Base-by-base conservation (phyloP, 2,888 invertebrate genomes). In the Pomacea canaliculata region DNA sequence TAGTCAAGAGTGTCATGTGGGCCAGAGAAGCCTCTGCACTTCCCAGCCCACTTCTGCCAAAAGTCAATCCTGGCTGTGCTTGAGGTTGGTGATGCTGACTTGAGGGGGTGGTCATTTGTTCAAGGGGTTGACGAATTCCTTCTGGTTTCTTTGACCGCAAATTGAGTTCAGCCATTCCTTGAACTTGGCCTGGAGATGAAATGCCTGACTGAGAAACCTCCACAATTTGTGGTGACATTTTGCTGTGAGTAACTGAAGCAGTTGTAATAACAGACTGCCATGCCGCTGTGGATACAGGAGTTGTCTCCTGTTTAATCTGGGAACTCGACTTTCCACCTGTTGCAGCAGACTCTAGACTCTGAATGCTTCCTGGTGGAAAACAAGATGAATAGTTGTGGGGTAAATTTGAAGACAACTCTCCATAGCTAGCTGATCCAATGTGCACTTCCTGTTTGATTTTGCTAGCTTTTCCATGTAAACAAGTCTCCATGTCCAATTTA, bases 261-360 rank as follows among this genome's bases (percentile, higher is more conserved):
- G 73, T n/a, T 10, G 73, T n/a, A 48, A 73, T 49, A 7, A 59
- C 74, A 46, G 68, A 59, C 62, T 69, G 74, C 69, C 69, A 74
- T 0, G 60, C 23, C 69, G 60, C 60, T 4, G 62, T 60, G 10
- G 68, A n/a, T 12, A 49, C 7, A 5, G 51, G 65, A 19, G 48
- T 23, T 8, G 59, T 10, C 19, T 69, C 69, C 74, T 60, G 71
- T 59, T 71, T 70, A 10, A 70, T 37, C 23, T 12, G 60, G 7
- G 27, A 9, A 51, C 37, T 51, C 10, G 56, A 8, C 27, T 75
- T 75, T 46, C 56, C 60, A 10, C 63, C 51, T 13, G 10, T 2
- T 56, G 51, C 51, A 56, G 12, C 51, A 56, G 51, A 10, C 51
- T 16, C 51, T 46, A 56, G 51, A 37, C 37, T 1, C 16, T 67